Percentiles rank a stretch among this genome's conserved stretches.
phyloP scores from a whole-genome alignment of 2,888 invertebrate genomes.

The Heteromyza rotundicornis region DNA sequence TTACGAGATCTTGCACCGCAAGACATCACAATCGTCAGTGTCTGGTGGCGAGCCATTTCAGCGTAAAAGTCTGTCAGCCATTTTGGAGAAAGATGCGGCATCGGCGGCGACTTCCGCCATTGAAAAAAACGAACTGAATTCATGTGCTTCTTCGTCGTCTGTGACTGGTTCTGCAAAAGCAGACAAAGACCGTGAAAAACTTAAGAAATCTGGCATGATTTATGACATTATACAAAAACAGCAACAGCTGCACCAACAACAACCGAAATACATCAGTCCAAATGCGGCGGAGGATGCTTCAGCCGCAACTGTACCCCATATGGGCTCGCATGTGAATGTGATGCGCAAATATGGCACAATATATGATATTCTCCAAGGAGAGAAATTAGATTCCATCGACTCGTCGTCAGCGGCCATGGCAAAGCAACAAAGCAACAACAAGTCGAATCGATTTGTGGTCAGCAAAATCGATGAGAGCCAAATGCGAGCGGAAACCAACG shows the following conservation, averaged over 20 bases:
- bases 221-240: slow-evolving; percentile 60
- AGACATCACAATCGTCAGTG: slow-evolving; percentile 46
- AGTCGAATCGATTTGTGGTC: slow-evolving; percentile 55
- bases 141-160: too few species aligned
- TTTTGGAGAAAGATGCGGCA: slow-evolving; percentile 50
- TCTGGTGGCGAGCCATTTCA: slow-evolving; percentile 50
- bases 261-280: slow-evolving; percentile 19
- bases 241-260: slow-evolving; percentile 11
- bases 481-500: slow-evolving; percentile 7
- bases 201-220: slow-evolving; percentile 54
- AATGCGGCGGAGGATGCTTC: too few species aligned
- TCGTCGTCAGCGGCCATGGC: slow-evolving; percentile 6
- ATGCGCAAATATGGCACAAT: slow-evolving; percentile 59
- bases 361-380: slow-evolving; percentile 61
- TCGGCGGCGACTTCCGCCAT: not conserved
- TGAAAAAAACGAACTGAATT: too few species aligned
- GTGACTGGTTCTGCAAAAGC: slow-evolving; percentile 16
- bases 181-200: slow-evolving; percentile 30
- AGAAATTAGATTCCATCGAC: slow-evolving; percentile 40
- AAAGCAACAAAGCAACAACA: slow-evolving; percentile 20
- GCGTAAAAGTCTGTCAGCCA: slow-evolving; percentile 56
- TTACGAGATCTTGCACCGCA: slow-evolving; percentile 62
- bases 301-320: too few species aligned
- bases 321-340: too few species aligned
- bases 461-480: slow-evolving; percentile 58